These are phyloP conservation scores for Pardalotus punctatus DNA, from an alignment of 2,113 vertebrate genomes.

Conservation along the genomic window DNA sequence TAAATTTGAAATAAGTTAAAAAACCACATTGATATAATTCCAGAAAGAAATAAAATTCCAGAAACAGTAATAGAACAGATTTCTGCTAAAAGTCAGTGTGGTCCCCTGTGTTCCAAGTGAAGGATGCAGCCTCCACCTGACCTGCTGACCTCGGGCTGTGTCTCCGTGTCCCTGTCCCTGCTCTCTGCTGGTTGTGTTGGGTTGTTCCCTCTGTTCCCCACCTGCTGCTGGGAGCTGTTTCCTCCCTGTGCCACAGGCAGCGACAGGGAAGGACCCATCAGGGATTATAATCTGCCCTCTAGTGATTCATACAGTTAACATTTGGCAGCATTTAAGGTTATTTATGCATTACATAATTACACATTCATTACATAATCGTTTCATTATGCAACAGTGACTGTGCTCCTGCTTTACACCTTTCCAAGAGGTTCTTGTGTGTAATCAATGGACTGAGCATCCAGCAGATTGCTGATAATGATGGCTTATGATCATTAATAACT, in stretches of 20 bases:
- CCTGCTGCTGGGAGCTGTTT: not conserved
- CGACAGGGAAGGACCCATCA: not conserved
- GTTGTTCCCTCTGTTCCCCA: fast-evolving
- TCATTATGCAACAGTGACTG: not conserved
- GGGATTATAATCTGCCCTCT: constrained; percentile 46
- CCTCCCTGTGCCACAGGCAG: not conserved
- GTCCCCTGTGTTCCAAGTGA: not conserved
- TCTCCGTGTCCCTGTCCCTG: not conserved
- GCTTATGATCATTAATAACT: not conserved
- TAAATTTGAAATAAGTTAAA: not conserved
- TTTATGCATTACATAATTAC: constrained; percentile 1
- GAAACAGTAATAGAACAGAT: not conserved
- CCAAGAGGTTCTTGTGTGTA: not conserved
- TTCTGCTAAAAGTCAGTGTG: not conserved
- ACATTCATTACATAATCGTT: not conserved
- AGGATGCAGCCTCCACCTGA: not conserved
- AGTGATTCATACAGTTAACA: constrained; percentile 14
- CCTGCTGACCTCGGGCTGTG: not conserved
- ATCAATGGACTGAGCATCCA: not conserved
- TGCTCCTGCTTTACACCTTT: not conserved
- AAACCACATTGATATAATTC: not conserved
- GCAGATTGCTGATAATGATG: not conserved
- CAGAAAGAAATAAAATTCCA: not conserved
- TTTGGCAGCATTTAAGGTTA: not conserved
- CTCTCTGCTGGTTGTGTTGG: fast-evolving